These are phyloP conservation scores for Gobius niger DNA, from an alignment of 2,113 vertebrate species.

Conservation along the genomic window DNA sequence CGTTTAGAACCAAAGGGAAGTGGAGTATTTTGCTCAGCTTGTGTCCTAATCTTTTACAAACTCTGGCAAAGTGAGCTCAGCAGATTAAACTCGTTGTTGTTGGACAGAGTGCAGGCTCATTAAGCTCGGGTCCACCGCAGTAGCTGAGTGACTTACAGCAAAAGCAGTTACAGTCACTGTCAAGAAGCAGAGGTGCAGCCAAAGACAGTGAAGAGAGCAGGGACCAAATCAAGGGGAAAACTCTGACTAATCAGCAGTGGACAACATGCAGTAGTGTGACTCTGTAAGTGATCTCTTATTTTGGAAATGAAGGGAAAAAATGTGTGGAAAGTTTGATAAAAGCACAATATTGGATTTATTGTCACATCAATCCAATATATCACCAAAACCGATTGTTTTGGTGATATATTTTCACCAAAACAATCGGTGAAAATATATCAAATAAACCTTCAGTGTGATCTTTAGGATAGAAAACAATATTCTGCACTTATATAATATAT, in stretches of 20 bases:
- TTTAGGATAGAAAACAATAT: too few species aligned
- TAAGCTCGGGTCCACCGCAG: background rate
- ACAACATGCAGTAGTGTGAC: background rate
- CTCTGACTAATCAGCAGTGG: background rate
- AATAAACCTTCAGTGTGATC: too few species aligned
- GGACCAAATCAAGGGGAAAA: background rate
- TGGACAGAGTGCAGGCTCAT: background rate
- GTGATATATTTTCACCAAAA: too few species aligned
- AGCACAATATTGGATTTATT: too few species aligned
- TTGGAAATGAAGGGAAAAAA: background rate
- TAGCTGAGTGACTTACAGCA: constrained; percentile 4
- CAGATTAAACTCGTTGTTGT: constrained; percentile 3
- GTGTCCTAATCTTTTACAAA: constrained; percentile 3
- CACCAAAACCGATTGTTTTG: too few species aligned
- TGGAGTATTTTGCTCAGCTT: background rate
- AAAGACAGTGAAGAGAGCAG: background rate
- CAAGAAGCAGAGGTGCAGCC: background rate
- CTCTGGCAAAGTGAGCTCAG: background rate
- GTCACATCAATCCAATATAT: too few species aligned
- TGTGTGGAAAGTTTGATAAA: too few species aligned
- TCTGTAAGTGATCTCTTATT: too few species aligned
- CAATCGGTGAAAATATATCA: too few species aligned
- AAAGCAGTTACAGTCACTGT: background rate
- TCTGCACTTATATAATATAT: too few species aligned
- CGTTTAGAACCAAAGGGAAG: constrained; percentile 2